Evolutionary conservation across 2,797 vertebrate genomes (phyloP).

Genomic region (Meda fulgida): DNA sequence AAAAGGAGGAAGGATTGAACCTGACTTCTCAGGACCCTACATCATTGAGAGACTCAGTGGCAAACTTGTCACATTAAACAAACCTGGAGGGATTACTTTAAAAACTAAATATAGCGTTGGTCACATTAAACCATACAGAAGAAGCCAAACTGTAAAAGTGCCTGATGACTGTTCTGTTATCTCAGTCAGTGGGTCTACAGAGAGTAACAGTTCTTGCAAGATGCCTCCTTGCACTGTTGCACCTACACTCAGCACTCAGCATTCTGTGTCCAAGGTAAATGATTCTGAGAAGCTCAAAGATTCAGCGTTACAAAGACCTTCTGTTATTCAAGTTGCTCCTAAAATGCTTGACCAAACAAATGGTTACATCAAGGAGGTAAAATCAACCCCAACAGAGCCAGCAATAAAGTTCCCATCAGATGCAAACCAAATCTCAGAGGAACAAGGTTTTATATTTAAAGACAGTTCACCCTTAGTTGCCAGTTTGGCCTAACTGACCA

Average conservation of each 20-base stretch:
- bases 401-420: no score
- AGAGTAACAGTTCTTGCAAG: not conserved
- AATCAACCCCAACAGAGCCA: no score
- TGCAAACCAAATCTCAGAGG: no score
- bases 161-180: not conserved
- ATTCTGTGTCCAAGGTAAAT: not conserved
- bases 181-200: not conserved
- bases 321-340: not conserved
- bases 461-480: no score
- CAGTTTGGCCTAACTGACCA: no score
- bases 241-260: not conserved
- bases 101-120: not conserved
- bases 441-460: no score
- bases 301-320: not conserved
- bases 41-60: constrained; percentile 4
- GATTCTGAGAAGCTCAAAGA: not conserved
- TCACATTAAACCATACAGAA: not conserved
- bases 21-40: constrained; percentile 28
- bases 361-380: no score
- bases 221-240: constrained; percentile 5
- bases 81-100: not conserved
- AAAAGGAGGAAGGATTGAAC: constrained; percentile 19
- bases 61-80: not conserved
- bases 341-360: not conserved
- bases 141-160: not conserved